These are phyloP conservation scores for Lacerta viridis DNA, from an alignment of 2,797 vertebrate species.

Conservation along the genomic window DNA sequence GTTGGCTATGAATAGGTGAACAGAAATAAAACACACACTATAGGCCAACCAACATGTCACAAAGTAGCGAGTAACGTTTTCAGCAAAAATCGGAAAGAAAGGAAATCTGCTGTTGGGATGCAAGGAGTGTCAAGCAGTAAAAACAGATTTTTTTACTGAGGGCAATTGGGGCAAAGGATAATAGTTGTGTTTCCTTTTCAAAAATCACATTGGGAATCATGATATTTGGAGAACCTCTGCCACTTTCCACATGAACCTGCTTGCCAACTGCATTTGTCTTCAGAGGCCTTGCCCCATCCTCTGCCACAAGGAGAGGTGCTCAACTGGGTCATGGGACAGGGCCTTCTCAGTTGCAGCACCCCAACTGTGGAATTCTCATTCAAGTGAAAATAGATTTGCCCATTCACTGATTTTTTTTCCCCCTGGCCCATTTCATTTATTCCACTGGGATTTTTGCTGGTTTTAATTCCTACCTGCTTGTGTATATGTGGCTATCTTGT, in stretches of 20 bases:
- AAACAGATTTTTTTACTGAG: background rate
- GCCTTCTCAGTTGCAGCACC: background rate
- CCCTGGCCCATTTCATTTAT: too few species aligned
- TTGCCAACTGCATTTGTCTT: background rate
- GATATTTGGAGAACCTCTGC: too few species aligned
- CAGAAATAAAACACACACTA: too few species aligned
- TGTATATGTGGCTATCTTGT: too few species aligned
- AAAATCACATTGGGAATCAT: background rate
- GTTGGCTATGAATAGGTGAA: background rate
- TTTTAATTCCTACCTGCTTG: too few species aligned
- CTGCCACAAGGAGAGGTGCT: background rate
- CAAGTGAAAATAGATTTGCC: too few species aligned
- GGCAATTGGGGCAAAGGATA: background rate
- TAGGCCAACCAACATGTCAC: too few species aligned
- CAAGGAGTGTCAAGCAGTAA: background rate
- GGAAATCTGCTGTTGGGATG: background rate
- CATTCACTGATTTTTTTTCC: too few species aligned
- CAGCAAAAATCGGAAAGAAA: too few species aligned
- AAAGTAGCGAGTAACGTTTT: too few species aligned
- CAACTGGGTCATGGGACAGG: background rate
- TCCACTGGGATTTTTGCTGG: too few species aligned
- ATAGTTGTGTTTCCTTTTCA: background rate
- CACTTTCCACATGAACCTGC: background rate
- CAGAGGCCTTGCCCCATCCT: background rate
- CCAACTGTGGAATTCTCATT: background rate